Conservation (phyloP, 2,888 invertebrate genomes). For the Harpagoxenus sublaevis region DNA sequence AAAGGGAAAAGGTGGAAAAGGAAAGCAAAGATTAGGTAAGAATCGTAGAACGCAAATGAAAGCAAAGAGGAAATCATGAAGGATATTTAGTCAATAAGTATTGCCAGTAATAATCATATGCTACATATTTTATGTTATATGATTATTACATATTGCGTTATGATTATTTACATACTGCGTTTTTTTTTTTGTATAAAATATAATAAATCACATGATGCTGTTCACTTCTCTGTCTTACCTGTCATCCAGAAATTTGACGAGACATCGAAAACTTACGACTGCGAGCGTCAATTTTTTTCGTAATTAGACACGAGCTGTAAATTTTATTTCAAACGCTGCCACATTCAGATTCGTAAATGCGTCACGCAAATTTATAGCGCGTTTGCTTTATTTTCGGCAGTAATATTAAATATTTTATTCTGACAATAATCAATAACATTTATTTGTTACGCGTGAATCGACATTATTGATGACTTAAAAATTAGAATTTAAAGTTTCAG, state of each 20-base stretch:
- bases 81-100: neutral
- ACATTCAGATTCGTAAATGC: neutral
- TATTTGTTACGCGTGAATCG: neutral
- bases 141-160: neutral
- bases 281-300: slow-evolving; percentile 14
- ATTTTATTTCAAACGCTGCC: neutral
- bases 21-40: slow-evolving; percentile 86
- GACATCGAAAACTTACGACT: neutral
- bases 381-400: neutral
- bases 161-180: neutral
- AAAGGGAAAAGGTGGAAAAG: slow-evolving; percentile 64
- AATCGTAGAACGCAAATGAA: slow-evolving; percentile 86
- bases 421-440: neutral
- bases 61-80: slow-evolving; percentile 81
- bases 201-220: neutral
- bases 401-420: slow-evolving; percentile 14
- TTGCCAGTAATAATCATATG: neutral
- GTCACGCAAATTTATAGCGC: neutral
- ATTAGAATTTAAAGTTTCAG: slow-evolving; percentile 19
- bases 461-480: neutral
- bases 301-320: neutral
- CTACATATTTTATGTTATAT: neutral
- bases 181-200: slow-evolving; percentile 9
- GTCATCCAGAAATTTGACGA: neutral
- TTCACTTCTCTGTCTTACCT: neutral